Base-by-base conservation (phyloP, 2,888 invertebrate species). In the Diaperis boleti region DNA sequence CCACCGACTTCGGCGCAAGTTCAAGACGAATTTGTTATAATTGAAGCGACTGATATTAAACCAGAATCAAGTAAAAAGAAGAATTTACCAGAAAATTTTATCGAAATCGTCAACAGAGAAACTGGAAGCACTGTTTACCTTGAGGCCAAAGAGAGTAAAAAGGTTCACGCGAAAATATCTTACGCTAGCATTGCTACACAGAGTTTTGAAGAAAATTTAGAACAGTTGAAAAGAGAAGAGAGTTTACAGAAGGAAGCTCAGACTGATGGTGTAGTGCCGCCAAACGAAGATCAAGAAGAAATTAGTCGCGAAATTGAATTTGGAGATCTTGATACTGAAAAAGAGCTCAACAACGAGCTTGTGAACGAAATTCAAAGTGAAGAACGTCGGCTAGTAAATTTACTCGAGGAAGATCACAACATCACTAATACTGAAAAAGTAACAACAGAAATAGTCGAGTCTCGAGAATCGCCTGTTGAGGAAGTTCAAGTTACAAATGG, bases 161-260 rank as follows among this genome's bases (percentile, higher is more conserved):
- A 73, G 42, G 76, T 76, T 4, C 59, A 59, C n/a, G 55, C 74
- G 8, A 17, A 55, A 18, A 62, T 76, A 33, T 74, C 74, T 6
- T 74, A 74, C 65, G 75, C 76, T 6, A 74, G 66, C 59, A 47
- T 74, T 56, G 66, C 73, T 20, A 69, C 69, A 14, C 70, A 75
- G 14, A 14, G 42, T 8, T 59, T 49, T 35, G 37, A 54, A 29
- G 55, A 61, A 15, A 49, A 17, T 44, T 62, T 35, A 22, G 47
- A 47, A 52, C 29, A 47, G 29, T 26, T 26, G 26, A 26, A 26
- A n/a, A 26, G n/a, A 5, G 26, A 26, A n/a, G 11, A 33, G 11
- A 10, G 1, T 10, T 33, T 33, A 11, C n/a, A 33, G 33, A 4
- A 33, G 5, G 8, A 33, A n/a, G n/a, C n/a, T n/a, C 20, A 31